Conservation (phyloP, 2,113 vertebrate genomes). For the Pterocles burchelli region DNA sequence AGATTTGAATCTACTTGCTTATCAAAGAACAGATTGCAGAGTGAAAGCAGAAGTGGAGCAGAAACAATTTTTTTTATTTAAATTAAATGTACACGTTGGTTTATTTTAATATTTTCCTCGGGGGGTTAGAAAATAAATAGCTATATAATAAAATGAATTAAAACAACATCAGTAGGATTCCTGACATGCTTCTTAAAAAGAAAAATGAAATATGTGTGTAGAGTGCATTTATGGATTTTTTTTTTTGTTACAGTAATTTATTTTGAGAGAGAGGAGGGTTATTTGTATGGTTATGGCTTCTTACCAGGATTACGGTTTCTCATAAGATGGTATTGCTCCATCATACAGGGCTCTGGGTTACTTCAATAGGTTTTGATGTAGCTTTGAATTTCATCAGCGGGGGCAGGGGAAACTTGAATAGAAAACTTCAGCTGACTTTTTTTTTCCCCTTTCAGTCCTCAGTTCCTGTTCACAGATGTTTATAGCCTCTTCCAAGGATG, state of each 20-base stretch:
- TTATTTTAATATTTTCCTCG: background rate
- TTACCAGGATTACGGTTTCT: slow-evolving; percentile 1
- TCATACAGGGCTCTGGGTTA: background rate
- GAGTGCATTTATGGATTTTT: background rate
- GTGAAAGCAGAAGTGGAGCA: background rate
- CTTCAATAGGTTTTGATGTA: background rate
- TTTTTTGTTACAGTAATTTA: background rate
- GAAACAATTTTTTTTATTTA: background rate
- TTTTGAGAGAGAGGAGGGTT: background rate
- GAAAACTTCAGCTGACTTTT: slow-evolving; percentile 32
- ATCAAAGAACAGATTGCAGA: background rate
- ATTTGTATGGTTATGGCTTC: slow-evolving; percentile 14
- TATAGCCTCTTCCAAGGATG: slow-evolving; percentile 39
- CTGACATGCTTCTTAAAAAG: background rate
- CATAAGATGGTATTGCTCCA: slow-evolving; percentile 1
- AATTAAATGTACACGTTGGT: background rate
- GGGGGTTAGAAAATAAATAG: slow-evolving; percentile 9
- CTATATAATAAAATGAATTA: slow-evolving; percentile 21
- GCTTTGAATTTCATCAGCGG: background rate
- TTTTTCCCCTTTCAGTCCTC: background rate
- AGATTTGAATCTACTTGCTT: background rate
- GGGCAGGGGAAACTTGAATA: background rate
- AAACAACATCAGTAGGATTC: background rate
- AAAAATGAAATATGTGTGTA: slow-evolving; percentile 11
- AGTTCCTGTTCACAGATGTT: slow-evolving; percentile 5